A percentile compares a stretch with the other conserved stretches of the same genome.
These are phyloP conservation scores for Eurois occulta DNA, from an alignment of 2,888 invertebrate genomes.

Conservation along the genomic window DNA sequence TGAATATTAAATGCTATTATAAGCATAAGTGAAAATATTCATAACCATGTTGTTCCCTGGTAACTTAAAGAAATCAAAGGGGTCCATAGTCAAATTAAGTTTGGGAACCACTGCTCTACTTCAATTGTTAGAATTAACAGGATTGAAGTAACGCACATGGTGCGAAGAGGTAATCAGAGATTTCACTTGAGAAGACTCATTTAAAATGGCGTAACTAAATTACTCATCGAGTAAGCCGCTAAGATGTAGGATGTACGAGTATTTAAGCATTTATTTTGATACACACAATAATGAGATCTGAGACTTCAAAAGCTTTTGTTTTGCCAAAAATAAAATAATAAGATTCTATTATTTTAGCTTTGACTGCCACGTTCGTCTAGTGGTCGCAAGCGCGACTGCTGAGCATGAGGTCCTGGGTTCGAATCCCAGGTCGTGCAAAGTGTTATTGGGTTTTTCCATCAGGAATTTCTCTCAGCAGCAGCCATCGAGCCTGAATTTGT, in stretches of 20 bases:
- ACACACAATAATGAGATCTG: neutral
- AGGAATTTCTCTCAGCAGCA: too few species aligned
- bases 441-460: too few species aligned
- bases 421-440: too few species aligned
- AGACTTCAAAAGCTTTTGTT: neutral
- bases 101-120: neutral
- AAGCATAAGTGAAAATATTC: too few species aligned
- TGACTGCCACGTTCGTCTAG: too few species aligned
- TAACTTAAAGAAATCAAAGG: neutral
- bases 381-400: too few species aligned
- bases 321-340: neutral
- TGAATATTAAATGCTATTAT: too few species aligned
- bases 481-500: too few species aligned
- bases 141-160: constrained; percentile 4
- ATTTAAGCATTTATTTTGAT: neutral
- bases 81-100: neutral
- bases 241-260: neutral
- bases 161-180: neutral
- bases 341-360: neutral
- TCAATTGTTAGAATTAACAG: constrained; percentile 4
- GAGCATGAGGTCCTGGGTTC: too few species aligned
- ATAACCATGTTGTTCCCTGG: too few species aligned
- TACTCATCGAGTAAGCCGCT: neutral
- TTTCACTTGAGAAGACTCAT: neutral
- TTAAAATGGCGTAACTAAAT: neutral